Evolutionary conservation across 2,797 vertebrate genomes (phyloP), one percentile per base, ranked within the genome.

Genomic region (Coregonus ussuriensis): DNA sequence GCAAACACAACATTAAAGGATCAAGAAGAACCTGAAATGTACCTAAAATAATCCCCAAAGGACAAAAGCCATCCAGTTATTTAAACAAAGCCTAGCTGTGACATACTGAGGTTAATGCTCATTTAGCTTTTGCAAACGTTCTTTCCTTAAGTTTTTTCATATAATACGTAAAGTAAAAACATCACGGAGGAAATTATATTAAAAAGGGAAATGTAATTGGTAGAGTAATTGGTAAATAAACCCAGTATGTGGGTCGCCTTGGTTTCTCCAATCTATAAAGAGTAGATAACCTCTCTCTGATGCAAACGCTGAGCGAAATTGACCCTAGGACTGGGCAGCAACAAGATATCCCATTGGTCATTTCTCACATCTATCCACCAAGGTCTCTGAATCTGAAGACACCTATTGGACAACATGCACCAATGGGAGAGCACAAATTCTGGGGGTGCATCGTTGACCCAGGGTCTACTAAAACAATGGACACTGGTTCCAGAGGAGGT

Each of bases 11-110:
- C 78, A 74, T 72, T 25, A 33, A 56, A 15, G 31, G 31, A 41
- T 71, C 11, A 78, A 47, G 76, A 83, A 9, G n/a, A 29, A 74
- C 51, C 15, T 71, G 66, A 74, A 33, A 82, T 47, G 71, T 41
- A 67, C 1, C 59, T 71, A 47, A 63, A 65, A 41, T n/a, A 69
- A 41, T 73, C 5, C 37, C 15, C 15, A 18, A 54, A 33, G 52
- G 52, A 15, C 29, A n/a, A 71, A 14, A 77, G 0, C 74, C 70
- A 79, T 86, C 82, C 88, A 87, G 85, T 83, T 78, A 74, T 84
- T 51, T 80, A 83, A 56, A 70, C 73, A 66, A 56, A 77, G 33
- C 25, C 77, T 47, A 51, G 70, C 33, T 37, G 52, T 59, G 65
- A 18, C 18, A 74, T 13, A 69, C 4, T 6, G 33, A 47, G 16